Evolutionary conservation across 2,113 vertebrate genomes (phyloP).

Genomic region (Cyanoramphus novaezelandiae): DNA sequence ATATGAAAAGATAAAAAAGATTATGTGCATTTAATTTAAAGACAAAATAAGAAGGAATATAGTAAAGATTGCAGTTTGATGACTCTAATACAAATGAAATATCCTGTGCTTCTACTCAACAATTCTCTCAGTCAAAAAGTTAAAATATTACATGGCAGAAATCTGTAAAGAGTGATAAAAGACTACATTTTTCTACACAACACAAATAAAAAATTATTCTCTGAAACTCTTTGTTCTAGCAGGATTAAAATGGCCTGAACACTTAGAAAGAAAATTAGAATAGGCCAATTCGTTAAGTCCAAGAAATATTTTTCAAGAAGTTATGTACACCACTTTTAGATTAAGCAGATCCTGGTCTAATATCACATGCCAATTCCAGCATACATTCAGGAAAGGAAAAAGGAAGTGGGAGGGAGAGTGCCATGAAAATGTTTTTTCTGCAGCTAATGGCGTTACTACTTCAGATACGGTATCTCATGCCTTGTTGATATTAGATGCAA

Average conservation of each 20-base stretch:
- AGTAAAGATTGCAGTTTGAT: not conserved
- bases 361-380: not conserved
- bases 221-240: not conserved
- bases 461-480: not conserved
- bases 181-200: not conserved
- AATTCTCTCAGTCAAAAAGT: not conserved
- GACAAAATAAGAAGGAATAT: conserved; percentile 6
- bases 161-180: not conserved
- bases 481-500: not conserved
- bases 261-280: not conserved
- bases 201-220: not conserved
- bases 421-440: not conserved
- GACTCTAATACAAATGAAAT: conserved; percentile 24
- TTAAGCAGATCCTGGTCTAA: not conserved
- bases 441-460: not conserved
- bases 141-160: not conserved
- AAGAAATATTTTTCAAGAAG: not conserved
- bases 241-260: not conserved
- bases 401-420: not conserved
- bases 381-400: not conserved
- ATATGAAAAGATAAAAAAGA: conserved; percentile 1
- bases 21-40: conserved; percentile 35
- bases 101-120: not conserved
- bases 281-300: not conserved
- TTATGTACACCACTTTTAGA: not conserved